Evolutionary conservation across 2,888 invertebrate species (phyloP).

Genomic region (Apeira syringaria): DNA sequence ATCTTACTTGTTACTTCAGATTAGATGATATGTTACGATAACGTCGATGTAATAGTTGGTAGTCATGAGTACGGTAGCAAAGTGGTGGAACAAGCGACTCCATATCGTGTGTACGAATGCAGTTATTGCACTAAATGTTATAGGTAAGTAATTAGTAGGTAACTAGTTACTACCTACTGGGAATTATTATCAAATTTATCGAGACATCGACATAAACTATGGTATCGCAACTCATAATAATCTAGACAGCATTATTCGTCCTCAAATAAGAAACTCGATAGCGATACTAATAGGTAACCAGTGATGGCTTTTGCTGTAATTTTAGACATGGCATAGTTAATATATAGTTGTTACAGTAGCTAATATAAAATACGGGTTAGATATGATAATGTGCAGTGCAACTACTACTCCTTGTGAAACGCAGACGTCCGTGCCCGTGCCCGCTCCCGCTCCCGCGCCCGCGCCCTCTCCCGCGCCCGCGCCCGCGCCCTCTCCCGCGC

Average conservation of each 20-base stretch:
- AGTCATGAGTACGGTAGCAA: too few relatives aligned
- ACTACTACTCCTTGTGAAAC: conserved; percentile 45
- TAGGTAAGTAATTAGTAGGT: too few relatives aligned
- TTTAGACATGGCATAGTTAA: conserved; percentile 1
- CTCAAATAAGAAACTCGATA: conserved; percentile 2
- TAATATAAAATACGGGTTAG: conserved; percentile 7
- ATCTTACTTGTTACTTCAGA: conserved; percentile 42
- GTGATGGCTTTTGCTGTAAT: conserved; percentile 4
- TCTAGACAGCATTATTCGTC: conserved; percentile 1
- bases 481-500: too few relatives aligned
- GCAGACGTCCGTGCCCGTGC: too few relatives aligned
- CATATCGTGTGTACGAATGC: not conserved
- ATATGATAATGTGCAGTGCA: conserved; percentile 27
- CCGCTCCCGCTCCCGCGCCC: too few relatives aligned
- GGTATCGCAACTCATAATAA: conserved; percentile 3
- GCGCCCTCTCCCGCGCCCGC: too few relatives aligned
- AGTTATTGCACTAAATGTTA: conserved; percentile 6
- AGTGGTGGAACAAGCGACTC: conserved; percentile 13
- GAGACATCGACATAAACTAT: conserved; percentile 8
- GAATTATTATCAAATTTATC: conserved; percentile 3
- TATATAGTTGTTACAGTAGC: conserved; percentile 3
- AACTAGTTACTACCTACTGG: conserved; percentile 1
- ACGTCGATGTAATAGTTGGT: conserved; percentile 20
- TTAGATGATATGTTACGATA: conserved; percentile 27
- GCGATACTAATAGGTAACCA: not conserved